A percentile compares a stretch with the other conserved stretches of the same genome.
These are phyloP conservation scores for Myripristis murdjan DNA, from an alignment of 2,797 vertebrate genomes.

Conservation along the genomic window DNA sequence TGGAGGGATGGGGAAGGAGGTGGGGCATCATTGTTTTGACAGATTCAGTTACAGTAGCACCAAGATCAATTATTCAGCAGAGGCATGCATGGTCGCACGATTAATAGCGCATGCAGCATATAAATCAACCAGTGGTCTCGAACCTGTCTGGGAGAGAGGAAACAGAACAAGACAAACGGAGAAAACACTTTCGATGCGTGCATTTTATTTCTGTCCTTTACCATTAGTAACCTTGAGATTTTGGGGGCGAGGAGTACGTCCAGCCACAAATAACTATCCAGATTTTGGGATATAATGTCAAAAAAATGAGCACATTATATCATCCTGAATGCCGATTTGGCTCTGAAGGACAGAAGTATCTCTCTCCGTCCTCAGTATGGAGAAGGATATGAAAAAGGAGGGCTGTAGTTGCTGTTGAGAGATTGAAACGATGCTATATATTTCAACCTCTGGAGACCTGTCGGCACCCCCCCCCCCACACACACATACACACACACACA, in stretches of 20 bases:
- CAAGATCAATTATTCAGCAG: slow-evolving; percentile 87
- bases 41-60: slow-evolving; percentile 88
- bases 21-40: slow-evolving; percentile 84
- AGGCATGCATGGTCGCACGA: slow-evolving; percentile 85
- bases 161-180: slow-evolving; percentile 77
- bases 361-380: slow-evolving; percentile 73
- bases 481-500: too few relatives aligned
- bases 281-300: slow-evolving; percentile 78
- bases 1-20: slow-evolving; percentile 58
- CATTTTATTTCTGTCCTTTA: slow-evolving; percentile 77
- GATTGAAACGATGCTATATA: slow-evolving; percentile 83
- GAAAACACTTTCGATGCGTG: slow-evolving; percentile 75
- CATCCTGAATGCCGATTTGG: slow-evolving; percentile 78
- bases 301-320: slow-evolving; percentile 82
- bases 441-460: slow-evolving; percentile 83
- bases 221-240: slow-evolving; percentile 85
- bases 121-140: slow-evolving; percentile 84
- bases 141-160: slow-evolving; percentile 78
- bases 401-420: slow-evolving; percentile 84
- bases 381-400: slow-evolving; percentile 79
- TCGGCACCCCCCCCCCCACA: slow-evolving; percentile 67
- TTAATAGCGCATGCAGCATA: slow-evolving; percentile 85
- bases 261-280: slow-evolving; percentile 78
- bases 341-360: slow-evolving; percentile 83
- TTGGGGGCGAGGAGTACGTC: slow-evolving; percentile 57